Evolutionary conservation across 2,888 invertebrate species (phyloP), one percentile per base, ranked within the genome.

Genomic region (Scaptomyza tumidula): DNA sequence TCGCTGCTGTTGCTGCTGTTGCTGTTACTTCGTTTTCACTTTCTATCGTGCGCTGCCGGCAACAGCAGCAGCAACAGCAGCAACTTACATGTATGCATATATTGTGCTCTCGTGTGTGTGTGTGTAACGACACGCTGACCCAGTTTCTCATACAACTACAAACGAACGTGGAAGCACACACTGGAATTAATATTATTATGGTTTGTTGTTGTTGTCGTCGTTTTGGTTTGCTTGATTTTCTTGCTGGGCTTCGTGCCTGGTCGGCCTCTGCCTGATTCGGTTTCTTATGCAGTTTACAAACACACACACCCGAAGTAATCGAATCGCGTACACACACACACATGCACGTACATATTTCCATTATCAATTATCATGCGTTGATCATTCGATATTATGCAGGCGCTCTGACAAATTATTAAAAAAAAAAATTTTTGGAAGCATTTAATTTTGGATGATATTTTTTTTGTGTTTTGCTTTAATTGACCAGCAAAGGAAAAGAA

Each of bases 61-160:
- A 64, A 33, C 54, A 69, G 44, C 73, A 68, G 24, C 48, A 49
- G 59, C 62, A 60, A 11, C 35, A 35, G 4, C 72, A 56, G 52
- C 73, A 76, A 73, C 69, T 82, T 82, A 79, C 75, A 84, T 84
- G 81, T 81, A 61, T 81, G 84, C 71, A 83, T 82, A 79, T 75
- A 85, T 85, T 54, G 56, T 66, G 62, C 54, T 44, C 49, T 75
- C 49, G 44, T 62, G 11, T 61, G 43, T 55, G 37, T 61, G 61
- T 68, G 71, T 80, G 65, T 73, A 80, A 85, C 89, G 90, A 89
- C 90, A 90, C 86, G 90, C 88, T 90, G 90, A 90, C 90, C 90
- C 84, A 90, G 89, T 90, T 90, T 90, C 88, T 80, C 82, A 83
- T 75, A 85, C 87, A 69, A 84, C 77, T 74, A 84, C 84, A 74